These are phyloP conservation scores for Stercorarius parasiticus DNA, from an alignment of 2,113 vertebrate species.

Conservation along the genomic window DNA sequence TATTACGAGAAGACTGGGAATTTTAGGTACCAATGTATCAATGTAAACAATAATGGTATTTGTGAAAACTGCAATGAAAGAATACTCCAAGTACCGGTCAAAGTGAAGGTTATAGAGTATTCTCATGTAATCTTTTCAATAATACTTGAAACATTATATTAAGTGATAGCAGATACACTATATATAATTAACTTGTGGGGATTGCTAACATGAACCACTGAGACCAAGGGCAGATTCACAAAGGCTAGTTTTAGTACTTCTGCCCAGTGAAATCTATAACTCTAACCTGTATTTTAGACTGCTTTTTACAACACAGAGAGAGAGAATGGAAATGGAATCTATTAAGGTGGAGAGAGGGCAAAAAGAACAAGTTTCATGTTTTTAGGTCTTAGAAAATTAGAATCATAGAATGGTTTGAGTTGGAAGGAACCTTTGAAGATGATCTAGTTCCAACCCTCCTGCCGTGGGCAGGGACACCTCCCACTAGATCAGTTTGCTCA, in stretches of 20 bases:
- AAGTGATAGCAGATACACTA: not conserved
- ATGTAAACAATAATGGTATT: not conserved
- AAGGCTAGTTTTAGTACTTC: not conserved
- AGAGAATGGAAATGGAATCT: not conserved
- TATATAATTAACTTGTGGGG: not conserved
- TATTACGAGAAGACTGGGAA: not conserved
- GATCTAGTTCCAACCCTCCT: not conserved
- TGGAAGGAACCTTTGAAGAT: not conserved
- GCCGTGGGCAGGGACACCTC: not conserved
- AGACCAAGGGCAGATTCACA: not conserved
- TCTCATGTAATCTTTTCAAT: not conserved
- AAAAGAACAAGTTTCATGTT: not conserved
- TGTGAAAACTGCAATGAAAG: not conserved
- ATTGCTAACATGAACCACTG: not conserved
- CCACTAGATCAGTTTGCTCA: not conserved
- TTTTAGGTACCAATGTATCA: not conserved
- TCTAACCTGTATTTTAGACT: not conserved
- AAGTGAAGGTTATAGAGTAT: not conserved
- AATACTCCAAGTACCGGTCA: not conserved
- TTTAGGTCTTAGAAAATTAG: not conserved
- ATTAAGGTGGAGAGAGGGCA: not conserved
- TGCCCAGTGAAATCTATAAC: not conserved
- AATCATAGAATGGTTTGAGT: not conserved
- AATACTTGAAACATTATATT: not conserved
- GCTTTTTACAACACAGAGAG: not conserved